Conservation (phyloP, 2,888 invertebrate genomes). For the Glaucopsyche alexis region DNA sequence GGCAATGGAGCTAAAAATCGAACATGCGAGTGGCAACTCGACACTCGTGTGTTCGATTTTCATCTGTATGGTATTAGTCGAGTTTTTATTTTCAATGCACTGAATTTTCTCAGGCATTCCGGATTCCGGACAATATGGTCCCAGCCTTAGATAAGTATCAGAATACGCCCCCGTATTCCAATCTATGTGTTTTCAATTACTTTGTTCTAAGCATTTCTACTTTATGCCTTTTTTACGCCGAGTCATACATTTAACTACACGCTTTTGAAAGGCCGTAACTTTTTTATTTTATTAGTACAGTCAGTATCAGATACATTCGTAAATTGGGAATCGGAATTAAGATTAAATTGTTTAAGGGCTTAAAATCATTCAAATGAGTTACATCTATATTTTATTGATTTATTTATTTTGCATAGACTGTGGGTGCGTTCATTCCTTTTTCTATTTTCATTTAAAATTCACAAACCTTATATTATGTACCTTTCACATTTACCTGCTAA, state of each 20-base stretch:
- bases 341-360: background rate
- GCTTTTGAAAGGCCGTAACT: slow-evolving; percentile 18
- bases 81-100: too few relatives aligned
- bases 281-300: slow-evolving; percentile 14
- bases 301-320: background rate
- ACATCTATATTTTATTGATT: background rate
- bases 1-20: too few relatives aligned
- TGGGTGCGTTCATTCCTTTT: background rate
- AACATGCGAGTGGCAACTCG: too few relatives aligned
- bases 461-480: too few relatives aligned
- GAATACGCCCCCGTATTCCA: slow-evolving; percentile 51
- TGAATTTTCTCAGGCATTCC: too few relatives aligned
- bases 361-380: background rate
- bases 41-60: too few relatives aligned
- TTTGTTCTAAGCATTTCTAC: slow-evolving; percentile 46
- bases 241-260: slow-evolving; percentile 21
- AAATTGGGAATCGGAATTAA: background rate
- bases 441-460: too few relatives aligned
- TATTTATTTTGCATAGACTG: background rate
- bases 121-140: too few relatives aligned
- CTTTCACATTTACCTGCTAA: too few relatives aligned
- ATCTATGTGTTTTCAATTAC: slow-evolving; percentile 67
- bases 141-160: slow-evolving; percentile 60
- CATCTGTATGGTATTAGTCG: too few relatives aligned
- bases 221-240: slow-evolving; percentile 35